phyloP scores from a whole-genome alignment of 1,140 invertebrate genomes.

The Drosophila malerkotliana region DNA sequence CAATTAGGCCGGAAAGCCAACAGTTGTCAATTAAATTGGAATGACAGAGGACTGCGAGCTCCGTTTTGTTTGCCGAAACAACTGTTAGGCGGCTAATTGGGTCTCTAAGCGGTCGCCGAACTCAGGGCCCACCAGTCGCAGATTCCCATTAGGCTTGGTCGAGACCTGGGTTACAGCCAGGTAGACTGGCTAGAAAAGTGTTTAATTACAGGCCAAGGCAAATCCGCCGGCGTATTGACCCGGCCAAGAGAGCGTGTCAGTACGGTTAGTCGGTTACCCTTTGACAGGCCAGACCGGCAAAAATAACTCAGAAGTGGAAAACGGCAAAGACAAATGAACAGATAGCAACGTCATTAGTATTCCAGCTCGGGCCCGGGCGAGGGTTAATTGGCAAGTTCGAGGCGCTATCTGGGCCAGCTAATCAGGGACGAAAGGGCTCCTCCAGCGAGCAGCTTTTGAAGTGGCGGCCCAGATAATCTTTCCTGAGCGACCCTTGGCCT shows the following conservation, averaged over 20 bases:
- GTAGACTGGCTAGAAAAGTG: constrained; percentile 41
- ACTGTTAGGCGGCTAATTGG: constrained; percentile 70
- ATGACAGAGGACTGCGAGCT: constrained; percentile 44
- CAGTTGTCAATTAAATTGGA: constrained; percentile 68
- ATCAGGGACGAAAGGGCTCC: constrained; percentile 27
- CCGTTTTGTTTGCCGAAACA: constrained; percentile 34
- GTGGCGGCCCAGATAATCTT: too few species aligned
- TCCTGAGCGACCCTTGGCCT: background rate
- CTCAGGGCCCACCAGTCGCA: constrained; percentile 27
- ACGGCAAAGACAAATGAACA: constrained; percentile 49
- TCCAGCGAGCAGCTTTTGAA: background rate
- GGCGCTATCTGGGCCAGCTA: constrained; percentile 21
- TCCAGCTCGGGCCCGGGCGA: constrained; percentile 30
- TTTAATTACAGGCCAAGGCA: constrained; percentile 70
- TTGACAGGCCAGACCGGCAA: constrained; percentile 43
- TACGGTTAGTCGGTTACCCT: constrained; percentile 76
- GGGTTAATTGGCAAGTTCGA: constrained; percentile 31
- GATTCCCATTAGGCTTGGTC: constrained; percentile 61
- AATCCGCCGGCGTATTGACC: constrained; percentile 67
- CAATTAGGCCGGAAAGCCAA: constrained; percentile 61
- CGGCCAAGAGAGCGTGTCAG: constrained; percentile 73
- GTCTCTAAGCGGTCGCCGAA: constrained; percentile 54
- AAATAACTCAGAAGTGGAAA: constrained; percentile 14
- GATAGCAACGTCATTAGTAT: constrained; percentile 72
- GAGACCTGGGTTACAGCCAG: constrained; percentile 5